phyloP scores from a whole-genome alignment of 2,888 invertebrate genomes.

The Agrilus biguttatus region DNA sequence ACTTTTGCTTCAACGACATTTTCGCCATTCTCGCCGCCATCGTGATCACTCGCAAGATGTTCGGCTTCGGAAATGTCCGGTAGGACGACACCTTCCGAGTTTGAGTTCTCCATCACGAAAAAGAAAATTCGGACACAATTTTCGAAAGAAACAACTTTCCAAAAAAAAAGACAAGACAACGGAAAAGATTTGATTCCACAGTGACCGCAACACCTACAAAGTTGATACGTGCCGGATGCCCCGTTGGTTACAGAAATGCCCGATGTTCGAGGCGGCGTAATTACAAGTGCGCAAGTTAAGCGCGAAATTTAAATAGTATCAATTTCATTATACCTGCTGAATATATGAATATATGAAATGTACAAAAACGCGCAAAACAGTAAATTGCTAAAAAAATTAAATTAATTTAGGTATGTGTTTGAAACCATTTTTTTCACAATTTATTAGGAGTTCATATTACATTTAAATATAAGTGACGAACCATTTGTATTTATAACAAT shows the following conservation, averaged over 20 bases:
- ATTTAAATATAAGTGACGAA: too few relatives aligned
- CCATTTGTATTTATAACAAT: too few relatives aligned
- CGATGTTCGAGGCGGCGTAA: constrained; percentile 24
- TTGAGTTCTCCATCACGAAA: constrained; percentile 32
- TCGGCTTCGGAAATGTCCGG: constrained; percentile 60
- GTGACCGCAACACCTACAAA: constrained; percentile 16
- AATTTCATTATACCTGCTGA: too few relatives aligned
- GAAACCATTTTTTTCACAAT: too few relatives aligned
- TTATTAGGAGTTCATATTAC: too few relatives aligned
- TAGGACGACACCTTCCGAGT: constrained; percentile 52
- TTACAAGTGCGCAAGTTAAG: constrained; percentile 18
- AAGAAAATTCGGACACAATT: constrained; percentile 12
- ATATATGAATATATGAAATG: too few relatives aligned
- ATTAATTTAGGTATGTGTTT: too few relatives aligned
- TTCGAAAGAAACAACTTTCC: constrained; percentile 4
- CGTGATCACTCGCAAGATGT: constrained; percentile 47
- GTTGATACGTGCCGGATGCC: constrained; percentile 20
- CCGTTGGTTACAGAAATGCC: constrained; percentile 22
- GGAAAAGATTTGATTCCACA: constrained; percentile 9
- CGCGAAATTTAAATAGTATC: constrained; percentile 18
- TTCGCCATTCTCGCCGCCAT: constrained; percentile 39
- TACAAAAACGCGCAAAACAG: too few relatives aligned
- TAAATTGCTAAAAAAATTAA: too few relatives aligned
- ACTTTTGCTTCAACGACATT: constrained; percentile 23
- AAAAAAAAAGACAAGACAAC: background rate